Base-by-base conservation (phyloP, 2,888 invertebrate genomes). In the Doris montereyensis region DNA sequence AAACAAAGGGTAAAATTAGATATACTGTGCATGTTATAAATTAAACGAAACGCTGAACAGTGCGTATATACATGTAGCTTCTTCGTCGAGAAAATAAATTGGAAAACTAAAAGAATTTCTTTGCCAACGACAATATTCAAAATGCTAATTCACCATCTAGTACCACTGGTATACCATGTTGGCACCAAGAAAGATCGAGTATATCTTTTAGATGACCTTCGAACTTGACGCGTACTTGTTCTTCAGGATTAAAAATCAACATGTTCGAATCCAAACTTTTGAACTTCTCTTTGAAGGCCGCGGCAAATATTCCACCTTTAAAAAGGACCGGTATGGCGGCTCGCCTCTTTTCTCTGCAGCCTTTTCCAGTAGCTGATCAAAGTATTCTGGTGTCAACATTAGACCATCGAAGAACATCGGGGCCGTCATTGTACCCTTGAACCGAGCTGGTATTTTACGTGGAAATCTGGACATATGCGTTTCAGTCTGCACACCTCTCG, bases 221-320 rank as follows among this genome's bases (percentile, higher is more conserved):
- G 72, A 79, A 79, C 52, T 76, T 79, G 2, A 79, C 79, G 35
- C 60, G 75, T 17, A 79, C 75, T n/a, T 74, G 62, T n/a, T 41
- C 74, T 8, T 41, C 8, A 2, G 57, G 57, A 30, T 34, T 24
- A 1, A 58, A 74, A 26, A 26, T 13, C 17, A 71, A 28, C 35
- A 60, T 13, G n/a, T 58, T 77, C 8, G n/a, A n/a, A n/a, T n/a
- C n/a, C n/a, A n/a, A n/a, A n/a, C n/a, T n/a, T n/a, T n/a, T n/a
- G n/a, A n/a, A n/a, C n/a, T n/a, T n/a, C n/a, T n/a, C 34, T 62
- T 74, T 76, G 32, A 79, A 79, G 10, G 79, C 79, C n/a, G 79
- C 76, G 21, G 79, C 71, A n/a, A 79, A 57, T 76, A 79, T 79
- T 4, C 76, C 76, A 52, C 79, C 79, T 30, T 79, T 57, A 13